These are phyloP conservation scores for Ormyrus labotus DNA, from an alignment of 2,888 invertebrate genomes.

Conservation along the genomic window DNA sequence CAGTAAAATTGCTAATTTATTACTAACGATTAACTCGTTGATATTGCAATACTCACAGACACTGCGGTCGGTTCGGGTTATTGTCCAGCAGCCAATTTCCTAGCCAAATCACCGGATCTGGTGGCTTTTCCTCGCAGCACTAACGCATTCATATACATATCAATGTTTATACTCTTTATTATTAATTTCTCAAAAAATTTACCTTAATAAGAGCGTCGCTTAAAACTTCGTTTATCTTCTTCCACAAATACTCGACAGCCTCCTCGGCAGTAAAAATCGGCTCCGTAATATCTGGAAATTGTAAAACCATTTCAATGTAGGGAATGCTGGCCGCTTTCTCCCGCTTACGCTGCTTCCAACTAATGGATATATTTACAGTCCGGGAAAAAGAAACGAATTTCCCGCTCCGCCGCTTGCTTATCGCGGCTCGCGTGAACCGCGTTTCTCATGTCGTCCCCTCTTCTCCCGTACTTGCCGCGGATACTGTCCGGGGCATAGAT, in stretches of 20 bases:
- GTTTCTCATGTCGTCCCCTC: conserved; percentile 82
- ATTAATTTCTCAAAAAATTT: conserved; percentile 61
- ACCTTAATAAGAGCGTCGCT: conserved; percentile 77
- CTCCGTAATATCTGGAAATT: conserved; percentile 46
- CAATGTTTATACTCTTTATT: too few species aligned
- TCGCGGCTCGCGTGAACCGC: conserved; percentile 88
- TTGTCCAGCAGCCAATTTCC: conserved; percentile 86
- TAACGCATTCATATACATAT: conserved; percentile 67
- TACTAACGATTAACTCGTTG: neutral
- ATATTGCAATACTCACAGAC: conserved; percentile 36
- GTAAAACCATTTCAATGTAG: too few species aligned
- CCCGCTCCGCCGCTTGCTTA: conserved; percentile 82
- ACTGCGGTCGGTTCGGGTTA: conserved; percentile 85
- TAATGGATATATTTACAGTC: conserved; percentile 78
- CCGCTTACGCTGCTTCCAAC: too few species aligned
- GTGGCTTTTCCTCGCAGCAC: conserved; percentile 83
- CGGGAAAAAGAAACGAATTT: conserved; percentile 93
- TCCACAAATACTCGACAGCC: conserved; percentile 83
- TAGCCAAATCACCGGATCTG: conserved; percentile 86
- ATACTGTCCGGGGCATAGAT: conserved; percentile 84
- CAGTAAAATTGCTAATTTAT: neutral
- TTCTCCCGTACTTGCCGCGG: conserved; percentile 84
- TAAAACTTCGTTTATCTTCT: conserved; percentile 82
- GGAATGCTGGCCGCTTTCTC: too few species aligned
- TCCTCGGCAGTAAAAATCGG: conserved; percentile 75